Conservation (phyloP, 2,797 vertebrate species). For the Helicolenus hilgendorfi region DNA sequence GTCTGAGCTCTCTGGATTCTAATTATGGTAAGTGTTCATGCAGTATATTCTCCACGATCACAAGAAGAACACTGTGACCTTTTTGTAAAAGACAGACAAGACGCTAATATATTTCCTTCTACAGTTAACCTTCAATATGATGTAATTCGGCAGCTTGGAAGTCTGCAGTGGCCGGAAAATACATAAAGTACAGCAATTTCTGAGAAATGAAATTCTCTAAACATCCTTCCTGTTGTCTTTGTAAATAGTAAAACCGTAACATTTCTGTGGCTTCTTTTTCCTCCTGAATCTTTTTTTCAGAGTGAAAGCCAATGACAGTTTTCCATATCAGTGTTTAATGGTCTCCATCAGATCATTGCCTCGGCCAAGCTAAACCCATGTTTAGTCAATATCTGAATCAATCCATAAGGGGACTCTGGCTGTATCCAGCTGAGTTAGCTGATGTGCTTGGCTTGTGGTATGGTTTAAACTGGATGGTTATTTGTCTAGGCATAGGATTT, state of each 20-base stretch:
- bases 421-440: conserved; percentile 28
- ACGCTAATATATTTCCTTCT: background rate
- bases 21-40: background rate
- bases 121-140: background rate
- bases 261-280: conserved; percentile 38
- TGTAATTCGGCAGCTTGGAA: background rate
- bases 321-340: conserved; percentile 42
- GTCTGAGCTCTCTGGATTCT: background rate
- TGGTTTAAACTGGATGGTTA: background rate
- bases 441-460: background rate
- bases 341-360: conserved; percentile 1
- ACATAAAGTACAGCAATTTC: background rate
- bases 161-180: background rate
- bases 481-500: conserved; percentile 2
- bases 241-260: background rate
- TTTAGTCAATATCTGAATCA: conserved; percentile 1
- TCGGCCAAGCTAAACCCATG: conserved; percentile 33
- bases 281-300: conserved; percentile 9
- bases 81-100: background rate
- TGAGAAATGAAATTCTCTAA: background rate
- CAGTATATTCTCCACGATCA: background rate
- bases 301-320: conserved; percentile 5
- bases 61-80: background rate
- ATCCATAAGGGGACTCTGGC: conserved; percentile 5
- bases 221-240: conserved; percentile 9